Base-by-base conservation (phyloP, 2,888 invertebrate species). In the Acanthosepion esculentum region DNA sequence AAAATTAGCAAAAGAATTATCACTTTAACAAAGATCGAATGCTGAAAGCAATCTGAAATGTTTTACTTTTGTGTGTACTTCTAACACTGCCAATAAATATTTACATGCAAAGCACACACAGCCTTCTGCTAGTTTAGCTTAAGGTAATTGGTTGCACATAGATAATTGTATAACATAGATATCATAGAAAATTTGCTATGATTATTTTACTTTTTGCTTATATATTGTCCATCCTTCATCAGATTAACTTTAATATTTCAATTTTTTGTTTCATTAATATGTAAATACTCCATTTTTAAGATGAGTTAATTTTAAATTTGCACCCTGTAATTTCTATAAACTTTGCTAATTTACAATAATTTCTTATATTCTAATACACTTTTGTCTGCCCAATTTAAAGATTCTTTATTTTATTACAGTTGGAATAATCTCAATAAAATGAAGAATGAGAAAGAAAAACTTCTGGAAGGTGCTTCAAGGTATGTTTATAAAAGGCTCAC, bases 401-500 rank as follows among this genome's bases (percentile, higher is more conserved):
- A 20, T 0, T 59, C 20, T 26, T 64, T 64, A 15, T 95, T 64
- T 94, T 91, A 91, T 96, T 96, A 55, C 95, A 97, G 97, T 95
- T 99, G 99, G 99, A 98, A 99, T 95, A 98, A 98, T 59, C 98
- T 99, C 95, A 98, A 99, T 97, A 98, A 98, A 96, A 98, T 99
- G 41, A 99, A 99, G 97, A 98, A 98, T 50, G 98, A 99, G 97
- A 99, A 99, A 97, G 99, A 99, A 97, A 98, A 98, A 97, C 99
- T 98, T 95, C 97, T 99, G 59, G 99, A 99, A 97, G 99, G 99
- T 0, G 99, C 99, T 5, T 98, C 98, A 4, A 98, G 98, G 98
- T 98, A 95, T 95, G 94, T 94, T 64, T 78, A 18, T 12, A 33
- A 78, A 59, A 59, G 20, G 5, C n/a, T 15, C n/a, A 78, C 64